These are phyloP conservation scores for Drosophila algonquin DNA, from an alignment of 2,888 invertebrate species.

Conservation along the genomic window DNA sequence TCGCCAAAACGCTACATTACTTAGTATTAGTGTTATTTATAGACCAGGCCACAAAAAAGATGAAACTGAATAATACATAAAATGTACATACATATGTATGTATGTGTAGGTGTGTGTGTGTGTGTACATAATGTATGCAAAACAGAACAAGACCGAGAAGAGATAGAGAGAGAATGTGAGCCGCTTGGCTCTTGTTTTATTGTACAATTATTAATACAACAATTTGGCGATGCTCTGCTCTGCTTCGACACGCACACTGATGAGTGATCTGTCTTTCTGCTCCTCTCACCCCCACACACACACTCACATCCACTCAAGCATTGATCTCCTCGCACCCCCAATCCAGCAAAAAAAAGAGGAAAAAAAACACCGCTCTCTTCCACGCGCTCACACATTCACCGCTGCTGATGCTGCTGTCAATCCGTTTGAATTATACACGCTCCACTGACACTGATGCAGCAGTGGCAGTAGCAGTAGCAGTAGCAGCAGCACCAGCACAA, in stretches of 20 bases:
- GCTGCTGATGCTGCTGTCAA: not conserved
- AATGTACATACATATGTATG: constrained; percentile 9
- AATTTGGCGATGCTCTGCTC: constrained; percentile 28
- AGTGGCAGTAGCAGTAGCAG: not conserved
- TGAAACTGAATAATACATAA: constrained; percentile 16
- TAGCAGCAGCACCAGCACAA: not conserved
- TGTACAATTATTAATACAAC: constrained; percentile 45
- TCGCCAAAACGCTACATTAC: not conserved
- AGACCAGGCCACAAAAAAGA: constrained; percentile 27
- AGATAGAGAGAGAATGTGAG: constrained; percentile 10
- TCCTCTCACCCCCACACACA: constrained; percentile 10
- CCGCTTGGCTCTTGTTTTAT: constrained; percentile 14
- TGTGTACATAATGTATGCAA: constrained; percentile 18
- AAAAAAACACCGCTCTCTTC: not conserved
- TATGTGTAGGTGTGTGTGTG: not conserved
- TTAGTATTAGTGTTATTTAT: constrained; percentile 39
- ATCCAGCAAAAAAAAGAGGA: no score
- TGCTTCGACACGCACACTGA: constrained; percentile 10
- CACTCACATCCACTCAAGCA: not conserved
- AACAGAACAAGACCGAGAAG: constrained; percentile 5
- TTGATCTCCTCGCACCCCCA: no score
- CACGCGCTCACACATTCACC: not conserved
- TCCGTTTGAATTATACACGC: not conserved
- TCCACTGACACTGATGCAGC: not conserved
- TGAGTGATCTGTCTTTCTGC: constrained; percentile 23